Conservation (phyloP, 2,888 invertebrate species). For the Cinara cedri region DNA sequence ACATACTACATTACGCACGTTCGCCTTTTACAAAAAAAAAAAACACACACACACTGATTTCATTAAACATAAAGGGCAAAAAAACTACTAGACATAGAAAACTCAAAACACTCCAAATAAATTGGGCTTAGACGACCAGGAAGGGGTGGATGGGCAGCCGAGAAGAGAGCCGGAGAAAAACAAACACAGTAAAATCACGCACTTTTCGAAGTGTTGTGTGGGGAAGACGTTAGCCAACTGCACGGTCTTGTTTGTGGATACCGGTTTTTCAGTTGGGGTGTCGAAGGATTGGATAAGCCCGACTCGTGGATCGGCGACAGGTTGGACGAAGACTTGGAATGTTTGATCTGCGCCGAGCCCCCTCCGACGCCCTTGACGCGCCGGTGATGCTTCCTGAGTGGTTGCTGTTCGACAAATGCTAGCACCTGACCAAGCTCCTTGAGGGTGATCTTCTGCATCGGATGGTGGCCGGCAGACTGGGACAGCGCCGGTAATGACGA, state of each 20-base stretch:
- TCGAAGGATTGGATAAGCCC: conserved; percentile 70
- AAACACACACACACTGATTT: too few species aligned
- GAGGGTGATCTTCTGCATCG: conserved; percentile 65
- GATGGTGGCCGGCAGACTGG: conserved; percentile 64
- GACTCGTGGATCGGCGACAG: conserved; percentile 76
- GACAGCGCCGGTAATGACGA: conserved; percentile 64
- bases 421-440: conserved; percentile 68
- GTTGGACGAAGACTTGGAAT: conserved; percentile 64
- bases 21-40: too few species aligned
- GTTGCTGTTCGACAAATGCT: conserved; percentile 62
- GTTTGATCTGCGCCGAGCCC: conserved; percentile 61
- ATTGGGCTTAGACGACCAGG: too few species aligned
- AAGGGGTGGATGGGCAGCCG: too few species aligned
- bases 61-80: too few species aligned
- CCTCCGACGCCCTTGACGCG: conserved; percentile 44
- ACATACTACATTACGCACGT: too few species aligned
- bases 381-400: conserved; percentile 2
- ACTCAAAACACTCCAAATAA: too few species aligned
- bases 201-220: conserved; percentile 38
- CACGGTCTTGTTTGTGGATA: conserved; percentile 47
- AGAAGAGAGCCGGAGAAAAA: too few species aligned
- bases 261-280: conserved; percentile 60
- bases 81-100: too few species aligned
- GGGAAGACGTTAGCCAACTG: conserved; percentile 55
- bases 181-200: background rate